phyloP scores from a whole-genome alignment of 2,113 vertebrate genomes.

The Dendropsophus ebraccatus region DNA sequence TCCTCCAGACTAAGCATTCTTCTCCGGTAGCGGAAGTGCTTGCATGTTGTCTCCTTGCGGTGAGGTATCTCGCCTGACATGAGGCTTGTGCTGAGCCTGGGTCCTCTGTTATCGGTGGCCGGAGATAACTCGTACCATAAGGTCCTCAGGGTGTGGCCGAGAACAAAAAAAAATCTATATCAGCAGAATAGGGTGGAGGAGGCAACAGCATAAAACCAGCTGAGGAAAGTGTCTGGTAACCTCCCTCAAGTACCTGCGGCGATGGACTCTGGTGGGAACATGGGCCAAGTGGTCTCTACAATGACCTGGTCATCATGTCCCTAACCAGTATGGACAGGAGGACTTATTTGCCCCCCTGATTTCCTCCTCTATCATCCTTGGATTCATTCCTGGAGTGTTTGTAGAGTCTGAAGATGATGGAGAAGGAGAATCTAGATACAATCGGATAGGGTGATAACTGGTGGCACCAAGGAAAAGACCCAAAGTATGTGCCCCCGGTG shows the following conservation, averaged over 20 bases:
- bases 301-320: no score
- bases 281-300: no score
- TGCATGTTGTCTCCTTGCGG: neutral
- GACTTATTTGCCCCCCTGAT: neutral
- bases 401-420: neutral
- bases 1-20: neutral
- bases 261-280: no score
- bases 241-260: neutral
- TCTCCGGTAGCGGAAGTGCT: neutral
- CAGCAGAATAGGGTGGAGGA: neutral
- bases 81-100: constrained; percentile 7
- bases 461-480: no score
- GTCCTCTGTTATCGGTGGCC: neutral
- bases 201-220: neutral
- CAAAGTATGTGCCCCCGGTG: no score
- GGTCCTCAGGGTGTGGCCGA: constrained; percentile 16
- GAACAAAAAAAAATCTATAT: constrained; percentile 10
- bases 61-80: neutral
- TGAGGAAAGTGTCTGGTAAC: neutral
- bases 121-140: constrained; percentile 10
- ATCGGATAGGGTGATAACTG: no score
- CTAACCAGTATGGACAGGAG: neutral
- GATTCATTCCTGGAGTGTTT: neutral
- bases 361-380: neutral
- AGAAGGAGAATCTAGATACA: neutral